Conservation (phyloP, 2,113 vertebrate genomes). For the Tonatia bakeri region DNA sequence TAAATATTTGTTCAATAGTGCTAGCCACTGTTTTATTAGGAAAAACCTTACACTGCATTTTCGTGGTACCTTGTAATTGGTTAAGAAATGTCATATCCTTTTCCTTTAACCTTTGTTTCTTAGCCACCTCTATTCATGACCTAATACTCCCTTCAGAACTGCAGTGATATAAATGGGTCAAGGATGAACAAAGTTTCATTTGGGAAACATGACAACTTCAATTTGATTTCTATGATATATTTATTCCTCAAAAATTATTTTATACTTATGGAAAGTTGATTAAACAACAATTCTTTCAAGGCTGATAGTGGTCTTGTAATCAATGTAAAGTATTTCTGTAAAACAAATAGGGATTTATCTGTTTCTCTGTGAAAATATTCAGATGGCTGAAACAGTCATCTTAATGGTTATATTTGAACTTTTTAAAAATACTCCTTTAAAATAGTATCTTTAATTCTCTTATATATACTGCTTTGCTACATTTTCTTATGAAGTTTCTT, state of each 20-base stretch:
- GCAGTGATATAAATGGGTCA: background rate
- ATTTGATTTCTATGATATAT: background rate
- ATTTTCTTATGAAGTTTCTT: background rate
- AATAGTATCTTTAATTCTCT: background rate
- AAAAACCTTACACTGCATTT: background rate
- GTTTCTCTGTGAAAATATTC: background rate
- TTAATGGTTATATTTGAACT: background rate
- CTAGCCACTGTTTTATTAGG: background rate
- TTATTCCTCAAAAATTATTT: slow-evolving; percentile 26
- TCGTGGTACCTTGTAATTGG: background rate
- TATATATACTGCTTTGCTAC: background rate
- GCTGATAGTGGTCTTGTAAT: background rate
- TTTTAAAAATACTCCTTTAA: background rate
- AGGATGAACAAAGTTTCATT: background rate
- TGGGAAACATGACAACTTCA: background rate
- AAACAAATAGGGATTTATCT: background rate
- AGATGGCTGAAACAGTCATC: background rate
- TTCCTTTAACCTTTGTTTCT: background rate
- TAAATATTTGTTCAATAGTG: background rate
- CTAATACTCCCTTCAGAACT: background rate
- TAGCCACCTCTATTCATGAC: background rate
- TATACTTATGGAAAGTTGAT: background rate
- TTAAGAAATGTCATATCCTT: background rate
- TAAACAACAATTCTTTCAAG: background rate
- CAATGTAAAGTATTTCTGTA: slow-evolving; percentile 5